Evolutionary conservation across 2,113 vertebrate species (phyloP), one percentile per base, ranked within the genome.

Genomic region (Salvelinus namaycush): DNA sequence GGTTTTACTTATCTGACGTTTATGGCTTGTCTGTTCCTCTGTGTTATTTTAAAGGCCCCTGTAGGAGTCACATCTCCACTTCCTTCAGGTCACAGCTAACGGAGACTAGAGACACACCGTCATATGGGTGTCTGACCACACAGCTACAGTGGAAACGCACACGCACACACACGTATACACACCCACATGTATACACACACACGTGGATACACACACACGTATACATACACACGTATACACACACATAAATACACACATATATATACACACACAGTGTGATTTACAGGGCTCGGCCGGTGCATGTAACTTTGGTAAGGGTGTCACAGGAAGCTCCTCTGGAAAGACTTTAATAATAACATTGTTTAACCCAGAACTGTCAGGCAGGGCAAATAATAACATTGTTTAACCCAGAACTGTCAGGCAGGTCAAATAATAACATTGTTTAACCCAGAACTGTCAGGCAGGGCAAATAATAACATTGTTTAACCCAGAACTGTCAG

Each of bases 311-410:
- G 79, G 81, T 86, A 84, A 87, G 81, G 89, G 89, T 86, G 84
- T 81, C 81, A 80, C 74, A 71, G 80, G 82, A 88, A 90, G 86
- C 78, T 73, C 75, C 81, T 80, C 77, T 81, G 87, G 83, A 83
- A 90, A 83, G 77, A 76, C 81, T 89, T 89, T 88, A 89, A 90
- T 91, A 91, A 90, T 90, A 90, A 90, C 85, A 82, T 89, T 90
- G 88, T 92, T 93, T 90, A 92, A 92, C 90, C 90, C 87, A 89
- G 91, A 92, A 91, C 87, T 80, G 86, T 92, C 89, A 90, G 81
- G 83, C 82, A 77, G 68, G 83, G 82, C 80, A 79, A 83, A 29
- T 4, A 29, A 4, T 89, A 90, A 90, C 85, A 82, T 89, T 90
- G 88, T 92, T 93, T 90, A 92, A 92, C 90, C 90, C 87, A 89